phyloP scores from a whole-genome alignment of 2,113 vertebrate genomes.

The Corythaixoides concolor region DNA sequence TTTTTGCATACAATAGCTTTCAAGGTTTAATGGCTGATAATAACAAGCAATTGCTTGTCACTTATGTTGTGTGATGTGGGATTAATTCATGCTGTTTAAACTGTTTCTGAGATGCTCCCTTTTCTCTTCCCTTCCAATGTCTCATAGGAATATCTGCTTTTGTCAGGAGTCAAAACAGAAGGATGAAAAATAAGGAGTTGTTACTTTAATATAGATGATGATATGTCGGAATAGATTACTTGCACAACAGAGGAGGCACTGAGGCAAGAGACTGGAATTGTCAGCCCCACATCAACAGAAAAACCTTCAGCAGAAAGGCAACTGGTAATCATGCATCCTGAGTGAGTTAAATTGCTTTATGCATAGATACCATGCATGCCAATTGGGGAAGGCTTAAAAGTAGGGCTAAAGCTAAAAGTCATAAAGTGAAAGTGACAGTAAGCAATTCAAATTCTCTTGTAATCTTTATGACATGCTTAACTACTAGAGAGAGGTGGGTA shows the following conservation, averaged over 20 bases:
- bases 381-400: neutral
- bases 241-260: neutral
- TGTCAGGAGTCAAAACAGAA: conserved; percentile 15
- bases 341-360: conserved; percentile 4
- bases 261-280: neutral
- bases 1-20: neutral
- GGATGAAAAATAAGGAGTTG: neutral
- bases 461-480: neutral
- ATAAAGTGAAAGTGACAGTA: neutral
- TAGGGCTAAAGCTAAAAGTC: neutral
- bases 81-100: conserved; percentile 9
- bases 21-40: conserved; percentile 20
- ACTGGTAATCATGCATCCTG: neutral
- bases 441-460: neutral
- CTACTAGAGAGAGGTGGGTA: neutral
- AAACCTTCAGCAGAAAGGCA: neutral
- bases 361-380: neutral
- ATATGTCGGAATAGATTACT: neutral
- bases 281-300: neutral
- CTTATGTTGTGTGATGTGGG: neutral
- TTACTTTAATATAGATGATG: neutral
- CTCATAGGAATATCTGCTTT: neutral
- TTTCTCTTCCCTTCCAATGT: neutral
- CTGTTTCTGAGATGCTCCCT: neutral
- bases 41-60: neutral